Percentiles rank a stretch among this genome's conserved stretches.
phyloP scores from a whole-genome alignment of 2,888 invertebrate genomes.

The Cryptosula pallasiana region DNA sequence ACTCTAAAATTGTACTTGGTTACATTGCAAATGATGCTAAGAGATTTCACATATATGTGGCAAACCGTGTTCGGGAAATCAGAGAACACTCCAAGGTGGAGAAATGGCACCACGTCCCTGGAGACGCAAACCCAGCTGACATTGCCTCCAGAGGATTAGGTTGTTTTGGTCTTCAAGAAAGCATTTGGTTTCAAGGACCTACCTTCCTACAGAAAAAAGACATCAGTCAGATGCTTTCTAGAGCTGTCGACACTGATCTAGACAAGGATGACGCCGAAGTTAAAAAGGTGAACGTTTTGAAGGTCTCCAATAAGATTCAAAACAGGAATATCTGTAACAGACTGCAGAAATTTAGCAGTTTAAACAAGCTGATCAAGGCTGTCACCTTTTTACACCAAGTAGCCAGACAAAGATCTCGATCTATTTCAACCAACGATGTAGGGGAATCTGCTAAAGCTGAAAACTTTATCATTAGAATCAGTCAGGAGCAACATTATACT shows the following conservation, averaged over 20 bases:
- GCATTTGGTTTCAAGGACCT: background rate
- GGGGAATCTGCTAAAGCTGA: background rate
- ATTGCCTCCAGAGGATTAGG: background rate
- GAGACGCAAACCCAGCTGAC: constrained; percentile 2
- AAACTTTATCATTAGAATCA: background rate
- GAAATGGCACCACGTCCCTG: background rate
- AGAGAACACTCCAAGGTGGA: background rate
- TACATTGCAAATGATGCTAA: background rate
- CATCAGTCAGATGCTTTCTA: background rate
- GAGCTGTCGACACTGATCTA: too few species aligned
- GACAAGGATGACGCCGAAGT: background rate
- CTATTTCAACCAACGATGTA: background rate
- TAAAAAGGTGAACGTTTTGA: background rate
- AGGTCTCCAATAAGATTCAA: background rate
- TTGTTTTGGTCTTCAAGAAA: background rate
- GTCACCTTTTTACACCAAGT: background rate
- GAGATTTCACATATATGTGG: background rate
- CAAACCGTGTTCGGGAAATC: background rate
- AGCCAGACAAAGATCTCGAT: background rate
- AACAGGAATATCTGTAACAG: background rate
- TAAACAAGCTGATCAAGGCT: background rate
- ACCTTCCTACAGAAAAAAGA: background rate
- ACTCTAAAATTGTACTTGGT: background rate
- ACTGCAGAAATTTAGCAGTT: background rate
- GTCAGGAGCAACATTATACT: background rate